Percentiles rank a stretch among this genome's conserved stretches.
Conservation (phyloP, 2,797 vertebrate genomes). For the Avahi laniger region DNA sequence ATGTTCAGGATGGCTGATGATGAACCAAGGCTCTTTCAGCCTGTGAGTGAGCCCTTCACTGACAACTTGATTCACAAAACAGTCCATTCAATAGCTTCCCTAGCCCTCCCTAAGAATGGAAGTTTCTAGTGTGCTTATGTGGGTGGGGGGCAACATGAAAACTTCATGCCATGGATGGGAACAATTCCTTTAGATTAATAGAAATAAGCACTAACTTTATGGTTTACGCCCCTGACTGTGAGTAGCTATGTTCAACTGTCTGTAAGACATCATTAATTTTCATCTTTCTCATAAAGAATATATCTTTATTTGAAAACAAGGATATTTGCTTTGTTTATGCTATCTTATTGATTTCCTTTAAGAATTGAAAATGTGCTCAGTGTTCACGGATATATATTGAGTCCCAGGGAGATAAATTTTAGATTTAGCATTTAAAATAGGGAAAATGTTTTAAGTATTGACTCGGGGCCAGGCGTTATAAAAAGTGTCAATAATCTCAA, state of each 20-base stretch:
- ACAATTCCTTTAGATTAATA: not conserved
- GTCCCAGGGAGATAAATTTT: not conserved
- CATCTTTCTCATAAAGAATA: not conserved
- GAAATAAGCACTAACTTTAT: slow-evolving; percentile 8
- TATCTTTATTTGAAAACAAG: not conserved
- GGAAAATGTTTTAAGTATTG: not conserved
- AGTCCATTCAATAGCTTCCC: not conserved
- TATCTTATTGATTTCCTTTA: not conserved
- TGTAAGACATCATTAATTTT: not conserved
- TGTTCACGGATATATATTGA: not conserved
- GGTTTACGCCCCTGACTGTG: not conserved
- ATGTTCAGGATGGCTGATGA: not conserved
- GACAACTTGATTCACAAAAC: not conserved
- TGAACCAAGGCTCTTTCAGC: not conserved
- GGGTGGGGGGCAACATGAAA: not conserved
- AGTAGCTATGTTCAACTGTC: not conserved
- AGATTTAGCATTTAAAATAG: not conserved
- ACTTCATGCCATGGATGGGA: not conserved
- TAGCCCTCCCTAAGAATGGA: not conserved
- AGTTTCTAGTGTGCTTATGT: not conserved
- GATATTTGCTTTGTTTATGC: not conserved
- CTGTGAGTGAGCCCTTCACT: not conserved
- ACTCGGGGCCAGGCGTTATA: not conserved
- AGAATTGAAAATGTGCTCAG: not conserved
- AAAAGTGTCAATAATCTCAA: not conserved